These are phyloP conservation scores for Apodemus sylvaticus DNA, from an alignment of 2,113 vertebrate genomes.

Conservation along the genomic window DNA sequence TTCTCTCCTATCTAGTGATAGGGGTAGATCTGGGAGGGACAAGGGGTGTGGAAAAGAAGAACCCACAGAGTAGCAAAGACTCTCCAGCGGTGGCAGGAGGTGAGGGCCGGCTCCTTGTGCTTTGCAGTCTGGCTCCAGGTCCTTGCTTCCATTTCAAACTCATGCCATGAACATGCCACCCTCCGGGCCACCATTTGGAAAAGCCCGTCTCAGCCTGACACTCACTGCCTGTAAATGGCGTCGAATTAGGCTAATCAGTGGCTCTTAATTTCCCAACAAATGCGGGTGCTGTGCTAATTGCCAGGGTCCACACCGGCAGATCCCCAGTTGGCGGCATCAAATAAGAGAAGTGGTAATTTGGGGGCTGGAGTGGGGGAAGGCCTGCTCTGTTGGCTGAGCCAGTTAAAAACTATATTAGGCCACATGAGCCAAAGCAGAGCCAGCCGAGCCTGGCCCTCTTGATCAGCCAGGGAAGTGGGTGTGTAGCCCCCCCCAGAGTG, in stretches of 20 bases:
- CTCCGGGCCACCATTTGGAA: constrained; percentile 76
- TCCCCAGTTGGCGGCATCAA: constrained; percentile 48
- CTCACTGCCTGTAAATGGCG: constrained; percentile 75
- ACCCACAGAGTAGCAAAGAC: too few species aligned
- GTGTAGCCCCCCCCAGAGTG: constrained; percentile 49
- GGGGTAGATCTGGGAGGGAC: too few species aligned
- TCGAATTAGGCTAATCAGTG: constrained; percentile 75
- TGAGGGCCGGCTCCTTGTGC: not conserved
- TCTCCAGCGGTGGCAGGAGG: not conserved
- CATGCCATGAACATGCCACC: constrained; percentile 49
- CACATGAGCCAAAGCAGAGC: constrained; percentile 16
- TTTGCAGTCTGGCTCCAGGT: not conserved
- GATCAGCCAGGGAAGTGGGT: constrained; percentile 50
- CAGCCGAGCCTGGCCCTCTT: constrained; percentile 61
- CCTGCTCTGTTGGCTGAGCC: constrained; percentile 51
- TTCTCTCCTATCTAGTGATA: too few species aligned
- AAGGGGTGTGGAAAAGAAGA: too few species aligned
- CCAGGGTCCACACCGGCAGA: constrained; percentile 50
- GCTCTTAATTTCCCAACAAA: constrained; percentile 79
- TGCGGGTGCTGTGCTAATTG: constrained; percentile 70
- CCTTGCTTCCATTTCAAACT: constrained; percentile 60
- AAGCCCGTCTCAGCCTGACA: constrained; percentile 62
- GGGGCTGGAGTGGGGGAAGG: constrained; percentile 37
- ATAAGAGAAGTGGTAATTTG: constrained; percentile 68
- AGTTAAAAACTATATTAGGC: constrained; percentile 58